Base-by-base conservation (phyloP, 2,113 vertebrate species). In the Archocentrus centrarchus region DNA sequence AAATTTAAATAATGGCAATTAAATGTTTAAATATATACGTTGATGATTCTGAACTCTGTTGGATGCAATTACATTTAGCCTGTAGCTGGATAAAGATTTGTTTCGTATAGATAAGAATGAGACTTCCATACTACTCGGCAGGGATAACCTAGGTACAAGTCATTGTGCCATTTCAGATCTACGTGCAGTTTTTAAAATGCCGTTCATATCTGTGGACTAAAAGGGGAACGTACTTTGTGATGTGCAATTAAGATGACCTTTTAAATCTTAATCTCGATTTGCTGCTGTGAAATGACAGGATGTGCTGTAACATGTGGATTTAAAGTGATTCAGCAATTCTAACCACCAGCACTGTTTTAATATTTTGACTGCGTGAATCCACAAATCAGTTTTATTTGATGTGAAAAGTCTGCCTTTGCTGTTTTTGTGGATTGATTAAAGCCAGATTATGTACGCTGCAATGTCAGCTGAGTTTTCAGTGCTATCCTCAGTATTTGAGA, bases 221-320 rank as follows among this genome's bases (percentile, higher is more conserved):
- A 80, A 80, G 2, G 4, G 53, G 44, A 55, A 81, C 35, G 78
- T 35, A 62, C 4, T 41, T 37, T 22, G 59, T 63, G 41, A 47
- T 61, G 68, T 73, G 68, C 27, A 44, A 73, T 41, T 14, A 41
- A 62, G 41, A 58, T 24, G 53, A 32, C 30, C 1, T 81, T 75
- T 87, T 61, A 80, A 10, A 63, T 22, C 37, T 22, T 35, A 10
- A 63, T 22, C 32, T 20, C 27, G n/a, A 75, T 81, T 88, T 79
- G 9, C 77, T 50, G 32, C n/a, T 2, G 18, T 78, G 84, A 55
- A 18, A 5, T 11, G 58, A 84, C 27, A 73, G 80, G 82, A 84
- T 88, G 80, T 83, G 81, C 86, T 89, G 53, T 8, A 27, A 75
- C 13, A 6, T 57, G 79, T 87, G 63, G 81, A 82, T 80, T 83